These are phyloP conservation scores for Perodicticus potto DNA, from an alignment of 2,797 vertebrate species.

Conservation along the genomic window DNA sequence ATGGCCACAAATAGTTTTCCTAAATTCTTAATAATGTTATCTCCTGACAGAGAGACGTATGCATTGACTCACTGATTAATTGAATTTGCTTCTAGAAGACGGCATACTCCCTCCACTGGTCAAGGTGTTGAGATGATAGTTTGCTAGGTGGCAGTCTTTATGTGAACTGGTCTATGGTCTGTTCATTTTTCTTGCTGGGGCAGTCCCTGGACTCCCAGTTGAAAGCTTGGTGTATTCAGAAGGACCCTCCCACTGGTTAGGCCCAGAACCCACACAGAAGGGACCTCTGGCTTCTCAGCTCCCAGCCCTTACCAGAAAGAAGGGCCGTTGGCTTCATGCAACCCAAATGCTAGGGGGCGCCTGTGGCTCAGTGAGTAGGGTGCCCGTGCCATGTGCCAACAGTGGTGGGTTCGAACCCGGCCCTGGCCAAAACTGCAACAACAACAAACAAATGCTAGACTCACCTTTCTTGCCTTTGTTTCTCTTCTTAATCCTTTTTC, in stretches of 20 bases:
- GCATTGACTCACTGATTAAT: neutral
- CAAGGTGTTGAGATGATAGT: neutral
- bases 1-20: neutral
- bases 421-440: too few relatives aligned
- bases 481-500: too few relatives aligned
- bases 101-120: rapidly evolving
- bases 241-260: neutral
- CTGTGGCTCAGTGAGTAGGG: too few relatives aligned
- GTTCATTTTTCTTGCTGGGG: neutral
- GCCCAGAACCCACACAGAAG: neutral
- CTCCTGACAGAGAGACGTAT: neutral
- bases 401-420: too few relatives aligned
- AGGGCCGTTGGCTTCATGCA: neutral
- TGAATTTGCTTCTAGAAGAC: neutral
- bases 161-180: neutral
- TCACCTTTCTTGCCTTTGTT: neutral
- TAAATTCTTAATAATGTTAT: neutral
- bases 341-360: neutral
- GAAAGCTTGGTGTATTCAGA: neutral
- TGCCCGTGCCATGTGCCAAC: too few relatives aligned
- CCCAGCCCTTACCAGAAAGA: neutral
- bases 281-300: neutral
- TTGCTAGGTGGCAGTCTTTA: neutral
- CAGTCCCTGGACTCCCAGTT: too few relatives aligned
- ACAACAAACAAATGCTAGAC: neutral